Percentiles rank a stretch among this genome's conserved stretches.
Conservation (phyloP, 2,113 vertebrate species). For the Origma solitaria region DNA sequence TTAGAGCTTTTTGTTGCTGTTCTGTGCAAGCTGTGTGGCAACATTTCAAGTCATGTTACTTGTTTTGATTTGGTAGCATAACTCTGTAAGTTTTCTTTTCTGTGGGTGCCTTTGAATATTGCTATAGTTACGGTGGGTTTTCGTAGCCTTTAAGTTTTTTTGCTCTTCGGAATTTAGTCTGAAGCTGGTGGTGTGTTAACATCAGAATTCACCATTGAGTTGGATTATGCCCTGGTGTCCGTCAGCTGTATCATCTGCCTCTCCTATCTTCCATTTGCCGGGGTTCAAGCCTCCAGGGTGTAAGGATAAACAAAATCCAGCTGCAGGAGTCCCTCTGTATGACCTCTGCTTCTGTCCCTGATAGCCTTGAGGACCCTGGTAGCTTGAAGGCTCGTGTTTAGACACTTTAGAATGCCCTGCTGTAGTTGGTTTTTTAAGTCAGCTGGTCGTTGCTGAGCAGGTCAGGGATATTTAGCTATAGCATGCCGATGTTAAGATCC, state of each 20-base stretch:
- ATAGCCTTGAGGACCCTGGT: neutral
- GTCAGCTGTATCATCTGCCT: neutral
- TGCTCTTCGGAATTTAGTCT: neutral
- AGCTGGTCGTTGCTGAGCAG: neutral
- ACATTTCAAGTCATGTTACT: neutral
- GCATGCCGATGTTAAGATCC: neutral
- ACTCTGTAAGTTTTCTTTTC: neutral
- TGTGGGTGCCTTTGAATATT: neutral
- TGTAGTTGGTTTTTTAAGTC: neutral
- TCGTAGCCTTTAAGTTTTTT: neutral
- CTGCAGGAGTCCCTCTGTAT: neutral
- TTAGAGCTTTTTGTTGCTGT: neutral
- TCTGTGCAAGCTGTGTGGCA: neutral
- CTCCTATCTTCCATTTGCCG: neutral
- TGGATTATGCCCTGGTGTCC: neutral
- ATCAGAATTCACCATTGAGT: neutral
- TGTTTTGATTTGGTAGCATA: neutral
- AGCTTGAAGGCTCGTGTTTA: neutral
- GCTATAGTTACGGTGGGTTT: neutral
- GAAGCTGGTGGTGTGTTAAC: neutral
- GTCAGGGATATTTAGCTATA: neutral
- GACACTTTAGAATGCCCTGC: neutral
- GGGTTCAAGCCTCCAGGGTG: neutral
- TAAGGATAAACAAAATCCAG: neutral
- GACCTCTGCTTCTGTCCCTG: neutral